Evolutionary conservation across 2,113 vertebrate species (phyloP).

Genomic region (Garra rufa): DNA sequence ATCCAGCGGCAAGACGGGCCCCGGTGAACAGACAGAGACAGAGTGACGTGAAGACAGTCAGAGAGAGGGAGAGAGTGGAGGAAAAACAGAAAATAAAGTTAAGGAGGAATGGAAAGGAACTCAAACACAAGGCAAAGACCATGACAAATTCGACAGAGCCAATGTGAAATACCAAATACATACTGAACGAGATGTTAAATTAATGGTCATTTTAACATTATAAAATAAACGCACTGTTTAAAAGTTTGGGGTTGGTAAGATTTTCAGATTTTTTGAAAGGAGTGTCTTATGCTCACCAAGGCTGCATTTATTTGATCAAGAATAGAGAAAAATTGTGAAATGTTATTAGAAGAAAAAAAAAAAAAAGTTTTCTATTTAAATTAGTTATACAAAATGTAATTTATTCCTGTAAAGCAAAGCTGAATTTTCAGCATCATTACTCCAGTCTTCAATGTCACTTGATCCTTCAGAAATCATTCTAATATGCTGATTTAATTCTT

Average conservation of each 20-base stretch:
- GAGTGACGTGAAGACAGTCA: constrained; percentile 27
- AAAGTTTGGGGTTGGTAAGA: too few relatives aligned
- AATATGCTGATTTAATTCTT: not conserved
- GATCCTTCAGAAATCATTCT: not conserved
- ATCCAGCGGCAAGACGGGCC: constrained; percentile 46
- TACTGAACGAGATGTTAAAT: not conserved
- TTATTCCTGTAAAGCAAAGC: not conserved
- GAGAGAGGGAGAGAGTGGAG: constrained; percentile 8
- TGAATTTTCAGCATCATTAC: not conserved
- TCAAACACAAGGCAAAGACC: constrained; percentile 6
- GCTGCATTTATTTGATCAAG: not conserved
- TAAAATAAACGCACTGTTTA: too few relatives aligned
- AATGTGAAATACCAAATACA: not conserved
- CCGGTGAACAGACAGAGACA: constrained; percentile 44
- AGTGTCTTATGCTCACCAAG: not conserved
- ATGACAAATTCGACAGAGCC: not conserved
- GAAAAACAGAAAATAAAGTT: constrained; percentile 34
- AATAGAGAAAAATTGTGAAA: not conserved
- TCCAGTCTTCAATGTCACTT: not conserved
- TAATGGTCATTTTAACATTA: not conserved
- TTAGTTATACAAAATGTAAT: not conserved
- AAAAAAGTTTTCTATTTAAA: not conserved
- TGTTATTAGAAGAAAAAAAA: too few relatives aligned
- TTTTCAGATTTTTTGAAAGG: too few relatives aligned
- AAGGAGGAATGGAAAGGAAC: constrained; percentile 34